Percentiles rank a stretch among this genome's conserved stretches.
These are phyloP conservation scores for Panagrolaimus sp. DNA, from an alignment of 1,140 invertebrate genomes.

Conservation along the genomic window DNA sequence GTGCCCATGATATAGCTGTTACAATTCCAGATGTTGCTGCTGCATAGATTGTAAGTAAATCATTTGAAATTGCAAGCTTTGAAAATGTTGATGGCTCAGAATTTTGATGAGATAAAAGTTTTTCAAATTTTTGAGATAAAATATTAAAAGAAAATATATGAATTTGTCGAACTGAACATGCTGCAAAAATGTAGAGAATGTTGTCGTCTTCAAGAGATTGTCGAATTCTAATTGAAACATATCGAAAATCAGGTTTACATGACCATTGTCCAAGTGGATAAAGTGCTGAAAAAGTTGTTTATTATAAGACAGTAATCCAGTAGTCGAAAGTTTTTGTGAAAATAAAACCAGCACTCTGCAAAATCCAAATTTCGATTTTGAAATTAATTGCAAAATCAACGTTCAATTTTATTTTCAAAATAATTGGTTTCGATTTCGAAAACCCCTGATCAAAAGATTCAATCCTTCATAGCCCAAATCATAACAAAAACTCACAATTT, in stretches of 20 bases:
- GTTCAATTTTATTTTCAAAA: no score
- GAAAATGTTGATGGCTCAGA: background rate
- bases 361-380: no score
- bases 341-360: no score
- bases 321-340: no score
- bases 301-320: background rate
- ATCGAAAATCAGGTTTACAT: background rate
- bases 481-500: background rate
- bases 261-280: background rate
- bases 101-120: background rate
- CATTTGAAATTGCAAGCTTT: background rate
- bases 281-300: background rate
- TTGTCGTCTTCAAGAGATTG: background rate
- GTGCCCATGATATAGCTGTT: background rate
- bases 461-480: no score
- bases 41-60: background rate
- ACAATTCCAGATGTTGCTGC: conserved; percentile 3
- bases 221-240: background rate
- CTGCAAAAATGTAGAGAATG: background rate
- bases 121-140: background rate
- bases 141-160: background rate
- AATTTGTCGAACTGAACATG: background rate
- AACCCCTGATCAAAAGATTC: no score
- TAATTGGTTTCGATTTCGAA: no score
- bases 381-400: no score